Base-by-base conservation (phyloP, 2,113 vertebrate species). In the Anarrhichthys ocellatus region DNA sequence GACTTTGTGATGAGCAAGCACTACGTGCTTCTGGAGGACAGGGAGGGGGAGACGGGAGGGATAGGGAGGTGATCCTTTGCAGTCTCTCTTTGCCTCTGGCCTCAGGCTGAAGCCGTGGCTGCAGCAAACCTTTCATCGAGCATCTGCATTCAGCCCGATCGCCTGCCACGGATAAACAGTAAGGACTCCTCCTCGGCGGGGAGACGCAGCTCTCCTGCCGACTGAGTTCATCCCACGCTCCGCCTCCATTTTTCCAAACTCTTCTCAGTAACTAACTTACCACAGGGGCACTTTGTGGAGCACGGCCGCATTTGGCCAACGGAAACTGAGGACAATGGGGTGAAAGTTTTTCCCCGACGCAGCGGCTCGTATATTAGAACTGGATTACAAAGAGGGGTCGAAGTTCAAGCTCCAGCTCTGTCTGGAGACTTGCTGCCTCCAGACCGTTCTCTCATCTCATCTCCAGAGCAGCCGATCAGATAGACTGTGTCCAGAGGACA, bases 1-100 rank as follows among this genome's bases (percentile, higher is more conserved):
- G 29, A 71, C 38, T 80, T 75, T 42, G 69, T 82, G 86, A 88
- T 86, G 83, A 91, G 76, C 29, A 40, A 88, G 83, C 81, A 81
- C 11, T 65, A 54, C 52, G 32, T 70, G 27, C 58, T 52, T 70
- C 80, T 52, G 48, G 18, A 46, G 34, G 72, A 71, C 9, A 38
- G 54, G 76, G 42, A 11, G 36, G 4, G 34, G 5, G 72, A 44
- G 62, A 46, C 48, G 50, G 4, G 20, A 48, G 78, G 17, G 58
- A 15, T 5, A 27, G 13, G 18, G 40, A 63, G 27, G 40, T 59
- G 72, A 65, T 80, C 71, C 46, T 62, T n/a, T 50, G 5, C 34
- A 68, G 72, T 38, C 36, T 48, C 46, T 76, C 10, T 62, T 68
- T 66, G 27, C 40, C 58, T 76, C 27, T 32, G 32, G 59, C 40